Conservation (phyloP, 2,888 invertebrate species). For the Xestobium rufovillosum region DNA sequence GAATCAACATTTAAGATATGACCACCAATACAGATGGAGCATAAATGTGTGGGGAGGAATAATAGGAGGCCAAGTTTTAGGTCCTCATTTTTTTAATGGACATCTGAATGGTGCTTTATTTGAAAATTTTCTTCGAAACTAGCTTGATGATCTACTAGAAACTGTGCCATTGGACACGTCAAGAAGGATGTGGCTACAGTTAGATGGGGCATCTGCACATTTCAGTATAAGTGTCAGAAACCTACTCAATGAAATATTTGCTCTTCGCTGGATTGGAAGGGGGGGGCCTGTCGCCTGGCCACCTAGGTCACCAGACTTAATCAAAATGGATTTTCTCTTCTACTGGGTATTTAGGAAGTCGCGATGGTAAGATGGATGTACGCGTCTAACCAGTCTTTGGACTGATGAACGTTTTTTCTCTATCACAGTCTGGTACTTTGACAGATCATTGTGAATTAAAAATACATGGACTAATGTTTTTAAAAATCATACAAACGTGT, state of each 20-base stretch:
- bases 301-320: no score
- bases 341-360: no score
- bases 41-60: slow-evolving; percentile 3
- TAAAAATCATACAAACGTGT: no score
- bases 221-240: slow-evolving; percentile 1
- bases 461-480: no score
- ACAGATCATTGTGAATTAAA: no score
- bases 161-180: background rate
- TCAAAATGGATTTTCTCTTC: no score
- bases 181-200: slow-evolving; percentile 1
- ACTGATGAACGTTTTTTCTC: no score
- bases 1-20: background rate
- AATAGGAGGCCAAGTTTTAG: background rate
- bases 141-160: slow-evolving; percentile 2
- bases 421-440: no score
- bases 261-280: slow-evolving; percentile 1
- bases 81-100: slow-evolving; percentile 2
- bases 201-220: slow-evolving; percentile 2
- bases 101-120: background rate
- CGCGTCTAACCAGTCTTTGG: no score
- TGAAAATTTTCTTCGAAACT: background rate
- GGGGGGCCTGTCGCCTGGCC: slow-evolving; percentile 2
- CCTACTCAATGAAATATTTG: no score
- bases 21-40: slow-evolving; percentile 3
- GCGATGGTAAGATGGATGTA: no score